These are phyloP conservation scores for Arrhamphus sclerolepis DNA, from an alignment of 2,797 vertebrate species.

Conservation along the genomic window DNA sequence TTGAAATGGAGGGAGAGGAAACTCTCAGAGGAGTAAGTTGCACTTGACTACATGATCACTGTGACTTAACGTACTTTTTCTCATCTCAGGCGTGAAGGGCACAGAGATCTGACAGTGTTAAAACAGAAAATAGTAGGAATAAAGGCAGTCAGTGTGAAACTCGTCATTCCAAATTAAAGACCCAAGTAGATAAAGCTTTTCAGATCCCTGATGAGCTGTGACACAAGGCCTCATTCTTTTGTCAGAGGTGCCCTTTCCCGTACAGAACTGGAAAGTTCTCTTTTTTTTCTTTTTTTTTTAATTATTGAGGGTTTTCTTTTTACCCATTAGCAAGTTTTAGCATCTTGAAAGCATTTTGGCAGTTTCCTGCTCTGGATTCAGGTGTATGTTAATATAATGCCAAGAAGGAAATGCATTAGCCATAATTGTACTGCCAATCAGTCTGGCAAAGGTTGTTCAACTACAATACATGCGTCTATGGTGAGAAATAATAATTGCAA, in stretches of 20 bases:
- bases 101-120: constrained; percentile 42
- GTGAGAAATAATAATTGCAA: too few species aligned
- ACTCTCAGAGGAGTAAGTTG: constrained; percentile 53
- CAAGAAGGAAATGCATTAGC: too few species aligned
- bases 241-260: constrained; percentile 30
- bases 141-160: constrained; percentile 29
- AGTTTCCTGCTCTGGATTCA: too few species aligned
- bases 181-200: constrained; percentile 37
- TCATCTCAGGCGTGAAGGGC: constrained; percentile 66
- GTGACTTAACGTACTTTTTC: constrained; percentile 58
- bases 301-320: too few species aligned
- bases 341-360: too few species aligned
- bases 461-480: too few species aligned
- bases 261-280: not conserved
- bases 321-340: too few species aligned
- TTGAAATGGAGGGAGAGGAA: constrained; percentile 60
- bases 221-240: constrained; percentile 21
- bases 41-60: constrained; percentile 57
- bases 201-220: constrained; percentile 31
- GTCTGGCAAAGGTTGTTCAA: too few species aligned
- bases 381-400: too few species aligned
- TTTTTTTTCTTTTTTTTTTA: too few species aligned
- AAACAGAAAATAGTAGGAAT: constrained; percentile 32
- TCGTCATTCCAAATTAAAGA: constrained; percentile 34
- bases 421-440: too few species aligned